Evolutionary conservation across 2,888 invertebrate species (phyloP), one percentile per base, ranked within the genome.

Genomic region (Physocephala rufipes): DNA sequence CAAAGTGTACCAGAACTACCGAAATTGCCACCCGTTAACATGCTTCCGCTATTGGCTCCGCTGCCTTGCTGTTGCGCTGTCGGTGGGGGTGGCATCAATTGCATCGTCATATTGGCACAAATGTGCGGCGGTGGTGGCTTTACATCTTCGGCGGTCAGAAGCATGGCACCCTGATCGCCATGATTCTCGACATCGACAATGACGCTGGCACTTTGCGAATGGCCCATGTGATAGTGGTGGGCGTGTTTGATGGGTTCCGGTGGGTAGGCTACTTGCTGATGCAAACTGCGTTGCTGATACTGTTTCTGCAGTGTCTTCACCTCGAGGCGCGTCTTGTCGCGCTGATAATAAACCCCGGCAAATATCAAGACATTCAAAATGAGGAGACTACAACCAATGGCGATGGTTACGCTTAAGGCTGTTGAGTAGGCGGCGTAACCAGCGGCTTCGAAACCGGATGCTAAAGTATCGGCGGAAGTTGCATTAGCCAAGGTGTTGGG

Each of bases 361-460:
- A 97, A 97, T 81, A 97, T 95, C 45, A 97, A 88, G 63, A 97
- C 94, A 83, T 97, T 97, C 12, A 97, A 88, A 79, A 97, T 95
- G 55, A 97, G 89, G 73, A 97, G 87, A 12, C 96, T 95, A 82
- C 96, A 96, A 49, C 97, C 97, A 76, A 97, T 96, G 67, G 96
- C 97, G 78, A 97, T 95, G 21, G 96, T 96, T 0, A 96, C 95
- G 85, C 95, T 95, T 4, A 96, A 87, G 1, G 96, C 96, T 2
- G 96, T 95, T 0, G 95, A 95, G 81, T 96, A 96, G 0, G 95
- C 94, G 0, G 95, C 95, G 79, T 95, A 95, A 1, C 95, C 95
- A 75, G 94, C 94, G 77, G 93, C 94, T 83, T 94, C 95, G 75
- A 94, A 88, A 79, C 92, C 92, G 66, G 94, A 93, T 64, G 84